Evolutionary conservation across 2,888 invertebrate genomes (phyloP), one percentile per base, ranked within the genome.

Genomic region (Caenorhabditis angaria): DNA sequence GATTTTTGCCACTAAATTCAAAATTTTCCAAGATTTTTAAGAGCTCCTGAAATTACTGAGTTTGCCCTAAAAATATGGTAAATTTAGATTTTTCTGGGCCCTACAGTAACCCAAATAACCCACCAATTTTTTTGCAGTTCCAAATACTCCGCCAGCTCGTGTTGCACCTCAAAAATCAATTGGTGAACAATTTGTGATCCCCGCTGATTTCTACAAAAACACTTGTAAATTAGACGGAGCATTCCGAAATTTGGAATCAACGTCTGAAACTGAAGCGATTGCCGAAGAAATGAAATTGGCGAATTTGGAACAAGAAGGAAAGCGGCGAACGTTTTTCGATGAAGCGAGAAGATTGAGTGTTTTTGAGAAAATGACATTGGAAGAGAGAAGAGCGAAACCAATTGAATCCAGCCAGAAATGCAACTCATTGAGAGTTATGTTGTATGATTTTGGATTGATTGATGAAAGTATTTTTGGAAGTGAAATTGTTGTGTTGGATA

Each of bases 401-500:
- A n/a, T 56, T 28, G 56, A 65, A 63, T 74, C 83, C 12, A 66
- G 66, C 20, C 71, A 88, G 65, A 95, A 95, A 88, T 97, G 96
- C 88, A 95, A 97, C 89, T 95, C 97, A 0, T 94, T 97, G 1
- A 91, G 97, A 59, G 90, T 97, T 28, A 95, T 99, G 88, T 90
- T 99, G 22, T 95, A 96, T 2, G 95, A 97, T 89, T 95, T 97
- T 88, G 97, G 97, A 0, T 93, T 96, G 85, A 89, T 97, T 22
- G 90, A 90, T 8, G 85, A 90, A 47, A 89, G 90, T 63, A 91
- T 92, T 48, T 88, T 90, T 47, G 90, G 90, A 76, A 80, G 82
- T 24, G 79, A 76, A 18, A 66, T 84, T n/a, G 70, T 83, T 6
- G 65, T 78, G 12, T 89, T 95, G 70, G 93, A 94, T 88, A 91